Evolutionary conservation across 2,113 vertebrate species (phyloP).

Genomic region (Gobius niger): DNA sequence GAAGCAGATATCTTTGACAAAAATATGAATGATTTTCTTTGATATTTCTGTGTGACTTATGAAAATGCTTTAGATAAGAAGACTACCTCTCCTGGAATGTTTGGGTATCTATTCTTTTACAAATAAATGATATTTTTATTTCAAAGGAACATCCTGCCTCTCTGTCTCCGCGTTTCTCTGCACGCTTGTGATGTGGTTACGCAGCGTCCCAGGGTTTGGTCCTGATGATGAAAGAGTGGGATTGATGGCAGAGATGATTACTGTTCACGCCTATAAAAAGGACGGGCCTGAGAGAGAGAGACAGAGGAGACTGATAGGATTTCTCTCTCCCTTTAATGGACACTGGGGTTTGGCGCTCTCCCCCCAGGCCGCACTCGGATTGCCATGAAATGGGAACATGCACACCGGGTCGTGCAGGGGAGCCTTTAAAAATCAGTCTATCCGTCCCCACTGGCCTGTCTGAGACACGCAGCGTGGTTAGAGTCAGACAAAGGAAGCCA

Average conservation of each 20-base stretch:
- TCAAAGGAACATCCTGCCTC: too few relatives aligned
- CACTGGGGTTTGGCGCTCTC: too few relatives aligned
- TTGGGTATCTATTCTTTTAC: too few relatives aligned
- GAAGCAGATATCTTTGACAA: too few relatives aligned
- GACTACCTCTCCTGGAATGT: too few relatives aligned
- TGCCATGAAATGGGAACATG: constrained; percentile 68
- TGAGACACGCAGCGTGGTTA: neutral
- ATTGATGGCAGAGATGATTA: constrained; percentile 77
- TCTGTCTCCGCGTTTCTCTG: neutral
- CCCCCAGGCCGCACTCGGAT: constrained; percentile 61
- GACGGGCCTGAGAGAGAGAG: constrained; percentile 62
- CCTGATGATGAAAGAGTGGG: constrained; percentile 63
- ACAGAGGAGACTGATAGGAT: constrained; percentile 60
- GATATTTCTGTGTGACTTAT: too few relatives aligned
- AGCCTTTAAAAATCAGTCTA: constrained; percentile 28
- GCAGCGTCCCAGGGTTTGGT: constrained; percentile 56
- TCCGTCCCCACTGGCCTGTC: constrained; percentile 44
- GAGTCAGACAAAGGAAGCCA: too few relatives aligned
- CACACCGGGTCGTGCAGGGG: constrained; percentile 53
- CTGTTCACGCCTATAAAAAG: constrained; percentile 76
- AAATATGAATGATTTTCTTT: too few relatives aligned
- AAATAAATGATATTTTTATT: too few relatives aligned
- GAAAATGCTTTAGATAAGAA: too few relatives aligned
- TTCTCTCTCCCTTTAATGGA: constrained; percentile 27
- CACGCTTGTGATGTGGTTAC: constrained; percentile 67